Percentiles rank a stretch among this genome's conserved stretches.
Conservation (phyloP, 1,140 invertebrate genomes). For the Lanistes nyassanus region DNA sequence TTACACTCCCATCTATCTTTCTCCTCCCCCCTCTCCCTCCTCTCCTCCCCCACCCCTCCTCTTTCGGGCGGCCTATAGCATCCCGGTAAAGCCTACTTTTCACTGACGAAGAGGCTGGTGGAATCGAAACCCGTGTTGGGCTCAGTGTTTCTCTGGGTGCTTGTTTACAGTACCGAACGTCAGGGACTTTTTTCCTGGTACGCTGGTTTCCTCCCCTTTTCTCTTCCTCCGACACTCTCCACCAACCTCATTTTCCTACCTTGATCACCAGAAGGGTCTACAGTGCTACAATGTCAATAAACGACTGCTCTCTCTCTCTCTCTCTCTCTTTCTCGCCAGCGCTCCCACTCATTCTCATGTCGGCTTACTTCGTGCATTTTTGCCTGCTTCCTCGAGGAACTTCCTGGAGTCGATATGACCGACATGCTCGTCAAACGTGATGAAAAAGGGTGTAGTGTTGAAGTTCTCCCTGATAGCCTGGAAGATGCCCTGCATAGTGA, state of each 20-base stretch:
- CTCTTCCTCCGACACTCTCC: not conserved
- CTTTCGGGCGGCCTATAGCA: not conserved
- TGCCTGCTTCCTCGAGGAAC: slow-evolving; percentile 23
- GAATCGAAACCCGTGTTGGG: not conserved
- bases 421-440: slow-evolving; percentile 27
- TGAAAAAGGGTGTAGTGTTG: slow-evolving; percentile 19
- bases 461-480: not conserved
- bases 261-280: not conserved
- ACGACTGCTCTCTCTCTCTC: not conserved
- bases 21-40: not conserved
- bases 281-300: not conserved
- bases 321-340: not conserved
- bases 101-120: not conserved
- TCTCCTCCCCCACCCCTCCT: not conserved
- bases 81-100: not conserved
- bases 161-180: not conserved
- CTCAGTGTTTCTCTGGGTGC: not conserved
- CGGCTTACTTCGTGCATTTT: slow-evolving; percentile 38
- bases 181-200: not conserved
- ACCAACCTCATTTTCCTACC: not conserved
- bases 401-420: not conserved
- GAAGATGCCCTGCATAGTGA: slow-evolving; percentile 41
- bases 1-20: not conserved
- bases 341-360: not conserved
- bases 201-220: not conserved